These are phyloP conservation scores for Arctia plantaginis DNA, from an alignment of 2,888 invertebrate genomes.

Conservation along the genomic window DNA sequence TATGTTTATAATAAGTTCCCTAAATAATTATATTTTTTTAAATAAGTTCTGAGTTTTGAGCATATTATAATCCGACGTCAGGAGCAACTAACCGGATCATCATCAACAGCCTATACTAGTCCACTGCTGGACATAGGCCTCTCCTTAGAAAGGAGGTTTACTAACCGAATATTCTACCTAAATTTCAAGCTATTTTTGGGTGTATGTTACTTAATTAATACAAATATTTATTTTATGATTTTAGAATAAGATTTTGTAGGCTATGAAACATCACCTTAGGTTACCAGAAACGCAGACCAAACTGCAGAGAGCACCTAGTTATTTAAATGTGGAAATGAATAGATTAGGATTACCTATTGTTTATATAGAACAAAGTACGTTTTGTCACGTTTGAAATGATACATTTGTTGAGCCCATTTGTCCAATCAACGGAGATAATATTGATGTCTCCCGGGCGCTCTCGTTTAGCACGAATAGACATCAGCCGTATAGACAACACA, in stretches of 20 bases:
- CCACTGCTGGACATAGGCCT: too few species aligned
- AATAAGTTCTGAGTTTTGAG: neutral
- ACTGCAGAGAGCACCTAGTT: neutral
- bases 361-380: constrained; percentile 32
- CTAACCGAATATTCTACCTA: too few species aligned
- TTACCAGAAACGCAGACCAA: neutral
- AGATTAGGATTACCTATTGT: constrained; percentile 47
- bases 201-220: too few species aligned
- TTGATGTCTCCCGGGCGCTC: constrained; percentile 76
- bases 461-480: constrained; percentile 61
- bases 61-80: too few species aligned
- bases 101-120: too few species aligned
- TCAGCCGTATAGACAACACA: constrained; percentile 63
- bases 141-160: too few species aligned
- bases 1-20: neutral
- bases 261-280: neutral
- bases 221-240: too few species aligned
- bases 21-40: too few species aligned
- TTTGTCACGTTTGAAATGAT: constrained; percentile 54
- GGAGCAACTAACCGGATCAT: too few species aligned
- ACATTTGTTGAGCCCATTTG: constrained; percentile 70
- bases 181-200: too few species aligned
- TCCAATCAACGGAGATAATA: constrained; percentile 80
- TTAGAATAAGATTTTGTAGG: too few species aligned
- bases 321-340: constrained; percentile 24